A percentile compares a stretch with the other conserved stretches of the same genome.
phyloP scores from a whole-genome alignment of 2,888 invertebrate genomes.

The Elegia similella region DNA sequence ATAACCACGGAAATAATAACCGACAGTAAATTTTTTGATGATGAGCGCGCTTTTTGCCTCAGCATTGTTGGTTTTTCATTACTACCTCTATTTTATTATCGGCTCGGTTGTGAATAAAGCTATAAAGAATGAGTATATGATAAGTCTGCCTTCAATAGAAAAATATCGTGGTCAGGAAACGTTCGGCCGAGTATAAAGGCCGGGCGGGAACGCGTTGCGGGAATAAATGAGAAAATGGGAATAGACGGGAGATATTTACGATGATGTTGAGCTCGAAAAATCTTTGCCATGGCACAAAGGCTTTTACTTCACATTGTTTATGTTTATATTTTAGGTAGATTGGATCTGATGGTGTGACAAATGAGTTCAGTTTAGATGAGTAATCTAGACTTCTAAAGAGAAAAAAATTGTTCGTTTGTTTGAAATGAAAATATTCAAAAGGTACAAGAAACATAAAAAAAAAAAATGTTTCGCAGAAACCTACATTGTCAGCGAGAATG shows the following conservation, averaged over 20 bases:
- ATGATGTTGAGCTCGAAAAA: conserved; percentile 33
- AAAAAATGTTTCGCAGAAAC: no score
- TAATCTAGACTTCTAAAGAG: no score
- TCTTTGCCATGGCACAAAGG: background rate
- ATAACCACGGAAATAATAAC: no score
- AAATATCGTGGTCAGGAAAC: conserved; percentile 41
- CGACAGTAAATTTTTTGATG: background rate
- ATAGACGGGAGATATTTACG: conserved; percentile 33
- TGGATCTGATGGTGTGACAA: background rate
- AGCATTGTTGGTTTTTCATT: conserved; percentile 3
- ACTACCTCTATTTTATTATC: conserved; percentile 11
- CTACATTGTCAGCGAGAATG: no score
- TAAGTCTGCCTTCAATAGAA: conserved; percentile 31
- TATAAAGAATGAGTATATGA: conserved; percentile 21
- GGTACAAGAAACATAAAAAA: no score
- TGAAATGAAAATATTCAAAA: no score
- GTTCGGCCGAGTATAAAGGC: conserved; percentile 35
- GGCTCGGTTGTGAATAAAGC: conserved; percentile 5
- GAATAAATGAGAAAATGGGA: conserved; percentile 31
- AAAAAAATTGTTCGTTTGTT: no score
- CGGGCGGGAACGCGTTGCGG: conserved; percentile 33
- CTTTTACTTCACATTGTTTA: conserved; percentile 7
- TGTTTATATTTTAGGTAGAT: background rate
- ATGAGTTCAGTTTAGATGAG: background rate
- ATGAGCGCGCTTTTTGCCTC: background rate